These are phyloP conservation scores for Heteronetta atricapilla DNA, from an alignment of 2,113 vertebrate genomes.

Conservation along the genomic window DNA sequence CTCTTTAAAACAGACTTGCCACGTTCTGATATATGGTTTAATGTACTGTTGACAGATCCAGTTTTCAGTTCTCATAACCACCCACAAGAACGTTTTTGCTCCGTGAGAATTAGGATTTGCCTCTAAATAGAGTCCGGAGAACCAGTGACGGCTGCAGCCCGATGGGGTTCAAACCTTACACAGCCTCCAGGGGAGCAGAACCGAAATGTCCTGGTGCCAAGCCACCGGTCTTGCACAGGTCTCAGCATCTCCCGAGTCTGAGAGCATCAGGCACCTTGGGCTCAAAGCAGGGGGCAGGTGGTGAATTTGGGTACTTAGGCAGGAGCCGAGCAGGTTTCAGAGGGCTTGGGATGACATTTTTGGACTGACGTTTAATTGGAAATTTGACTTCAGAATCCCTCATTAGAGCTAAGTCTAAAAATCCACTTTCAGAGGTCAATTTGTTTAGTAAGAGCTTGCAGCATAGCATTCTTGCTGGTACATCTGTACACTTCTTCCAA, in stretches of 20 bases:
- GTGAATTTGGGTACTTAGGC: not conserved
- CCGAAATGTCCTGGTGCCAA: not conserved
- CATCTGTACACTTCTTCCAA: not conserved
- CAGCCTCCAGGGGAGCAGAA: not conserved
- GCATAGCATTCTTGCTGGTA: rapidly evolving
- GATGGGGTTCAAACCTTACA: not conserved
- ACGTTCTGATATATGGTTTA: not conserved
- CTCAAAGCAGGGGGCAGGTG: not conserved
- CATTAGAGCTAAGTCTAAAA: not conserved
- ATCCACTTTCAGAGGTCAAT: not conserved
- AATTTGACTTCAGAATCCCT: rapidly evolving
- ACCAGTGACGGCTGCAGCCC: too few species aligned
- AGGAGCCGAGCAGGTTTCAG: not conserved
- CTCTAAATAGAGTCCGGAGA: not conserved
- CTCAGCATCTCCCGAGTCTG: not conserved
- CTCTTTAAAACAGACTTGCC: not conserved
- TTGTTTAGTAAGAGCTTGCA: not conserved
- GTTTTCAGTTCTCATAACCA: not conserved
- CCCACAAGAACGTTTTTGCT: too few species aligned
- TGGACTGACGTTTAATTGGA: not conserved
- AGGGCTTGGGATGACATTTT: not conserved
- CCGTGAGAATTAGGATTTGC: not conserved
- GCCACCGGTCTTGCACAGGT: not conserved
- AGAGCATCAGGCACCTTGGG: rapidly evolving
- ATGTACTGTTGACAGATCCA: not conserved